Conservation (phyloP, 1,140 invertebrate species). For the Cotesia chilonis region DNA sequence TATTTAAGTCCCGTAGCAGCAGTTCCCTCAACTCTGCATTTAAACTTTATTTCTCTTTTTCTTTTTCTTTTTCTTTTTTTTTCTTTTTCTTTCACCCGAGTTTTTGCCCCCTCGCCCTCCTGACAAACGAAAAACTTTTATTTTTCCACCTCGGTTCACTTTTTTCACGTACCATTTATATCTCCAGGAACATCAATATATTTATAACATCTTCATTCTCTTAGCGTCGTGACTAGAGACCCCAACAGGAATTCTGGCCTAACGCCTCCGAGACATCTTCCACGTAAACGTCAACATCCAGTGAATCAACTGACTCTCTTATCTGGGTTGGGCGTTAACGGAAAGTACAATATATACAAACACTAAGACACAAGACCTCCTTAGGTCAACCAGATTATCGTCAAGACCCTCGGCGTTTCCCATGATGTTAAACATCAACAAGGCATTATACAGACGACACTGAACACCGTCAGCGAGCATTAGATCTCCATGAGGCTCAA, state of each 20-base stretch:
- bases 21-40: no score
- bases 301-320: no score
- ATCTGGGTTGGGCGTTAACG: no score
- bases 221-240: no score
- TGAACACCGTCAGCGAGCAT: background rate
- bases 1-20: slow-evolving; percentile 39
- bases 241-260: no score
- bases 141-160: no score
- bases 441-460: background rate
- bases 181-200: no score
- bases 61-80: no score
- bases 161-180: no score
- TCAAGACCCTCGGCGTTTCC: slow-evolving; percentile 24
- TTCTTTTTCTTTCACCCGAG: background rate
- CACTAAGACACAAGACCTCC: slow-evolving; percentile 8
- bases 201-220: no score
- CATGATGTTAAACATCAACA: slow-evolving; percentile 17
- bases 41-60: slow-evolving; percentile 4
- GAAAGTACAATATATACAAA: background rate
- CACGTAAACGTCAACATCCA: no score
- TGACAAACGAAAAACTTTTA: background rate
- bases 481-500: background rate
- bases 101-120: background rate
- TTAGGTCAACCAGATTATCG: slow-evolving; percentile 35
- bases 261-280: no score